Evolutionary conservation across 2,113 vertebrate species (phyloP).

Genomic region (Grantiella picta): DNA sequence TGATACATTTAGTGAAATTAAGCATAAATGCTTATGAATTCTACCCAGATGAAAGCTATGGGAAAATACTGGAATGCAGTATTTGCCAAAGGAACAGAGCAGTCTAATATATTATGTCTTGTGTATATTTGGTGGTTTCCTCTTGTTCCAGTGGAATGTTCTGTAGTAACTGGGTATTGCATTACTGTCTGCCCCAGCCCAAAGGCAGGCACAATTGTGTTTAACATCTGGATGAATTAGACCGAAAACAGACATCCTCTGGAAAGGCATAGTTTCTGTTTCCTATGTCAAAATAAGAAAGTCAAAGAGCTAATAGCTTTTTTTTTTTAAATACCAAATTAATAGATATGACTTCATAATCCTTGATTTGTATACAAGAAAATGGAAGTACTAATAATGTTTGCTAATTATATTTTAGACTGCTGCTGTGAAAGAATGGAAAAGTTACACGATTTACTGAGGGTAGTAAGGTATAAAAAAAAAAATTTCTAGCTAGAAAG

Average conservation of each 20-base stretch:
- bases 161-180: background rate
- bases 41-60: background rate
- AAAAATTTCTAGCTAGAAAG: background rate
- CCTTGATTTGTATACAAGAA: background rate
- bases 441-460: background rate
- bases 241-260: background rate
- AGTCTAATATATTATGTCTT: background rate
- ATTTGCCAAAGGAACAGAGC: background rate
- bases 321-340: background rate
- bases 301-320: background rate
- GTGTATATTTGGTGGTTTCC: background rate
- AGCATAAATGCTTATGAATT: background rate
- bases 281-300: background rate
- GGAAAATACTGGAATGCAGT: background rate
- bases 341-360: background rate
- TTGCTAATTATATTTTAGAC: background rate
- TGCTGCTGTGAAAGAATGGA: background rate
- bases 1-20: background rate
- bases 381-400: background rate
- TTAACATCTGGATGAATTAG: background rate
- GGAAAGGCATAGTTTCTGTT: background rate
- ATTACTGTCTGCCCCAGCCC: background rate
- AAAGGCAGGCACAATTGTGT: background rate
- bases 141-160: background rate
- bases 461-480: background rate